Evolutionary conservation across 2,113 vertebrate genomes (phyloP), one percentile per base, ranked within the genome.

Genomic region (Cervus canadensis): DNA sequence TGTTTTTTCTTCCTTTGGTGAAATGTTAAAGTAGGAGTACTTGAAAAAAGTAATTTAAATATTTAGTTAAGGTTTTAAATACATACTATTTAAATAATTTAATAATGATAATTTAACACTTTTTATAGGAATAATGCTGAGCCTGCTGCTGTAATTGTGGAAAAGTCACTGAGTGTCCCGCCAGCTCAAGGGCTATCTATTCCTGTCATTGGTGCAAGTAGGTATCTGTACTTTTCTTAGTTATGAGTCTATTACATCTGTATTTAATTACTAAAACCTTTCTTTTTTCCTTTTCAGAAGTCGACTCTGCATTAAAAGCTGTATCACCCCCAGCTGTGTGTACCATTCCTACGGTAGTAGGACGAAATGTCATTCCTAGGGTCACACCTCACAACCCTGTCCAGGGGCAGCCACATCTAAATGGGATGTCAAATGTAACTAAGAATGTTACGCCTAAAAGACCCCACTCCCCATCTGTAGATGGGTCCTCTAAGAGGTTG

Each of bases 121-220:
- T 97, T 91, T 92, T 76, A 93, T 97, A 99, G 99, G 98, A 97
- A 57, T 78, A 95, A 50, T 64, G 56, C 91, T 93, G 91, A 92
- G 9, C 91, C 92, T 87, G 79, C 95, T 84, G 67, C 98, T 96
- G 97, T 99, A 92, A 99, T 95, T 45, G 81, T 97, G 94, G 99
- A 99, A 59, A 98, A 97, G 91, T 97, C 98, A 23, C 95, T 98
- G 54, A 78, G 52, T 43, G 36, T 98, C 36, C 97, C 95, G 28
- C 91, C 94, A 89, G 98, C 99, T 93, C 99, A 98, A 85, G 99
- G 98, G 96, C 98, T 99, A 26, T 99, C 99, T 74, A 98, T 99
- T 98, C 98, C 99, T 56, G 99, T 99, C 89, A 98, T 98, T 92
- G 99, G 99, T 92, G 98, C 99, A 97, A 99, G 99, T 99, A 98